Evolutionary conservation across 1,140 invertebrate species (phyloP).

Genomic region (Oppia nitens): DNA sequence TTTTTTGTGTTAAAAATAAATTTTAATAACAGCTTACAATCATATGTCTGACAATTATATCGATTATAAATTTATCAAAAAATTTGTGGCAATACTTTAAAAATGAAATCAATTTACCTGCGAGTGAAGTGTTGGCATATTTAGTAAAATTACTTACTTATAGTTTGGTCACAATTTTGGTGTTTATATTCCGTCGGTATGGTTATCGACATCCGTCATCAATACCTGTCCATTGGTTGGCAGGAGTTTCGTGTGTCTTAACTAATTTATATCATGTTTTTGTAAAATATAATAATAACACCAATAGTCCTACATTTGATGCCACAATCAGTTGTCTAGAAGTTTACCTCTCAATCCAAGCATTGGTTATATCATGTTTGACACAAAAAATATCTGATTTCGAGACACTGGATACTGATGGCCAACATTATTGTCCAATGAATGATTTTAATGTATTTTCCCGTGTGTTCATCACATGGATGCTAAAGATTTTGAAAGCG

Average conservation of each 20-base stretch:
- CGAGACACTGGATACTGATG: background rate
- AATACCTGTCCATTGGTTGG: background rate
- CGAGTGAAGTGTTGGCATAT: background rate
- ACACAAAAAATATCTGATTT: background rate
- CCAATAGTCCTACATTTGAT: background rate
- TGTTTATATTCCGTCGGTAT: background rate
- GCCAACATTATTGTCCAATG: background rate
- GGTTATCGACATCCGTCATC: background rate
- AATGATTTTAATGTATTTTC: background rate
- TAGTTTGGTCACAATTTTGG: background rate
- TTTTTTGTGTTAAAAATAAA: background rate
- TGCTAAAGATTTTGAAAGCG: background rate
- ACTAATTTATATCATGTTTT: no score
- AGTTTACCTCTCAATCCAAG: background rate
- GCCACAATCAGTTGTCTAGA: background rate
- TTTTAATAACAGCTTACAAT: background rate
- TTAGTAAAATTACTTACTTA: no score
- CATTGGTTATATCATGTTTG: background rate
- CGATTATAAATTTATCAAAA: no score
- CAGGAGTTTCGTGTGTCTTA: background rate
- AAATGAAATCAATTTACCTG: background rate
- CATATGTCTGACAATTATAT: background rate
- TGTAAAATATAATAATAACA: no score
- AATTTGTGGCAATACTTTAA: background rate
- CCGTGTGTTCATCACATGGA: background rate